phyloP scores from a whole-genome alignment of 2,113 vertebrate genomes.

The Corythoichthys haematopterus region DNA sequence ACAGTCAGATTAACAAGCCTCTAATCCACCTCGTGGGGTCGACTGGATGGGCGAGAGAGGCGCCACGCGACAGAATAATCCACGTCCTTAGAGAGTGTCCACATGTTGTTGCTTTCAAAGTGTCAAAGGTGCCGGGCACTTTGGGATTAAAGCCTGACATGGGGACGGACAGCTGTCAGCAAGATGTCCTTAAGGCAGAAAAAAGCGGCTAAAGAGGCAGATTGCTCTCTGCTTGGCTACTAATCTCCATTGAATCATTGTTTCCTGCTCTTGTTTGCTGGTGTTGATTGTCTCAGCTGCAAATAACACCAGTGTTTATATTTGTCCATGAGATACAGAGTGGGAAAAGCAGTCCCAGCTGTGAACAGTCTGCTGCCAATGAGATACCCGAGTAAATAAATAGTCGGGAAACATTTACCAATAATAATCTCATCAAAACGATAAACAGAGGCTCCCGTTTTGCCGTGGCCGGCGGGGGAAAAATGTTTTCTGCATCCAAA shows the following conservation, averaged over 20 bases:
- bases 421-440: slow-evolving; percentile 66
- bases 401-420: slow-evolving; percentile 57
- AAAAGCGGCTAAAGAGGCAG: not conserved
- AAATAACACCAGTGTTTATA: slow-evolving; percentile 63
- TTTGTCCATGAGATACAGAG: slow-evolving; percentile 43
- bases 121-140: slow-evolving; percentile 40
- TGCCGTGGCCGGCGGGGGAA: slow-evolving; percentile 3
- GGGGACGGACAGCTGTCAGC: slow-evolving; percentile 55
- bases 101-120: slow-evolving; percentile 31
- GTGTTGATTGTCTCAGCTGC: slow-evolving; percentile 49
- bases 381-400: slow-evolving; percentile 57
- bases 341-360: slow-evolving; percentile 58
- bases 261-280: slow-evolving; percentile 56
- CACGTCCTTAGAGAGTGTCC: slow-evolving; percentile 14
- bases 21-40: slow-evolving; percentile 58
- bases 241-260: slow-evolving; percentile 57
- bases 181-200: slow-evolving; percentile 12
- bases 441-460: slow-evolving; percentile 32
- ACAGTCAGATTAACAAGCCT: slow-evolving; percentile 58
- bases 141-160: slow-evolving; percentile 65
- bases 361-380: slow-evolving; percentile 37
- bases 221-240: slow-evolving; percentile 38
- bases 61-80: slow-evolving; percentile 57
- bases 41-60: slow-evolving; percentile 45
- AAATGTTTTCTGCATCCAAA: slow-evolving; percentile 1